Base-by-base conservation (phyloP, 1,140 invertebrate genomes). In the Campodea augens region DNA sequence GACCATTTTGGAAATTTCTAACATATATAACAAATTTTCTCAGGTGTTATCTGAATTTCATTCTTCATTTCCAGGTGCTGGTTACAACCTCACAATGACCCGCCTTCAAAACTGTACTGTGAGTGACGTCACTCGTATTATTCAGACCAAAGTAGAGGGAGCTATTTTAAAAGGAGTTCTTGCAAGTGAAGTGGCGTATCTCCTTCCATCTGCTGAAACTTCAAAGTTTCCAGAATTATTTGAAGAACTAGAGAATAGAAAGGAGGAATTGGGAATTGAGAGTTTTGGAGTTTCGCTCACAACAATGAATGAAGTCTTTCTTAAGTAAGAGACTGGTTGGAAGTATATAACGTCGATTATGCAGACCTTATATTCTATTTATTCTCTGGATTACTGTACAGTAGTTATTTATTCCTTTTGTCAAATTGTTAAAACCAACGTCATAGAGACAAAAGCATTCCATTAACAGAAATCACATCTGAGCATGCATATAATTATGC, bases 1-100 rank as follows among this genome's bases (percentile, higher is more conserved):
- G n/a, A n/a, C n/a, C n/a, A n/a, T n/a, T n/a, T n/a, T n/a, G n/a
- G n/a, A n/a, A n/a, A n/a, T n/a, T n/a, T n/a, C 12, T 7, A 32
- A 7, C 27, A 32, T 10, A 32, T 32, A 10, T 10, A 32, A 10
- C 15, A 15, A 3, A 40, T 40, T 21, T 13, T 15, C 20, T 15
- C 1, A 46, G 1, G 7, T 2, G 15, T 27, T 29, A 24, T 27
- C 13, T 19, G 23, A 23, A 12, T 22, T 38, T 50, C 13, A 38
- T 2, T 5, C 13, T 25, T 7, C 42, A 15, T 15, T 43, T 48
- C 5, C 45, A 61, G 71, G 71, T 48, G 67, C 66, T 50, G 71
- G 73, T n/a, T 74, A 75, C 52, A 63, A 64, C 45, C 55, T 72
- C 41, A 62, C 62, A 12, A 60, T 66, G 46, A 60, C 64, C 2